Evolutionary conservation across 1,140 invertebrate genomes (phyloP), one percentile per base, ranked within the genome.

Genomic region (Rhopalosiphum padi): DNA sequence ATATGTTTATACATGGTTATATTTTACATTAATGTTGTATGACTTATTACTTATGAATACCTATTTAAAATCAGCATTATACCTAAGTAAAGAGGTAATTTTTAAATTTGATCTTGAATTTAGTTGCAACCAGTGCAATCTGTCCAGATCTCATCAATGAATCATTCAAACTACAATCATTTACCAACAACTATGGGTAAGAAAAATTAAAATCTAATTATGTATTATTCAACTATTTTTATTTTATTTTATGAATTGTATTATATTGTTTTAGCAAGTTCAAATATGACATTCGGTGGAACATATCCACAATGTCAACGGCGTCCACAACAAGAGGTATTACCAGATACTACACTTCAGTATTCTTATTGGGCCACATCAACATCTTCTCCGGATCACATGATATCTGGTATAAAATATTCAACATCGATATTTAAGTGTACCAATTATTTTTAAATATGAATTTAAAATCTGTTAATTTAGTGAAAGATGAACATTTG

Each of bases 91-190:
- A 55, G 6, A 68, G 4, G 9, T 68, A n/a, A 68, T n/a, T 68
- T n/a, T 77, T n/a, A 77, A 77, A n/a, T 35, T 6, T 77, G 15
- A n/a, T 77, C 5, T 77, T 77, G 1, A 77, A n/a, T 95, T 35
- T 95, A 95, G 86, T 94, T 96, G 53, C 95, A 96, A 93, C 95
- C 95, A 15, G 95, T 96, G 93, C 95, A 96, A 93, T 95, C 95
- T 11, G 95, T 96, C 95, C 95, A 95, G 94, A 95, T 96, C 89
- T 95, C 95, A 30, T 94, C 95, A 18, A 95, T 96, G 95, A 96
- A 96, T 91, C 95, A 93, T 83, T 37, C 90, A 37, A 93, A 95
- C 11, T 96, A 96, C 93, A 95, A 95, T 51, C 95, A 96, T 94
- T 94, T 96, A 93, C 94, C 95, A 35, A 83, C 94, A 46, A 51